Evolutionary conservation across 2,113 vertebrate species (phyloP).

Genomic region (Motacilla alba): DNA sequence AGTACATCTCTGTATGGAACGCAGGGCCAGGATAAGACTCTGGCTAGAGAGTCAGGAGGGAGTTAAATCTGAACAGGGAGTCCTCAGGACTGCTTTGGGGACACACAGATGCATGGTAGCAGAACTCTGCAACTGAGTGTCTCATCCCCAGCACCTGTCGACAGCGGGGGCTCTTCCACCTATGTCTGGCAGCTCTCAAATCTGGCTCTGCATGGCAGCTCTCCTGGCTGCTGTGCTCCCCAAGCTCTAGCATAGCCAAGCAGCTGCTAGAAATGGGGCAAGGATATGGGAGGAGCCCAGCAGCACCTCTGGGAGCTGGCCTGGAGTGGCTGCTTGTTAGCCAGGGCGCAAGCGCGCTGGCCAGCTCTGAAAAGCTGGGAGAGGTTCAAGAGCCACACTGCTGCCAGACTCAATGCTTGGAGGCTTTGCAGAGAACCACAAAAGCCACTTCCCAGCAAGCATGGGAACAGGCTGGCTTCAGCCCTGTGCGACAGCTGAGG

Average conservation of each 20-base stretch:
- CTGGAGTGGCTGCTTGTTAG: not conserved
- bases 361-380: not conserved
- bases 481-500: rapidly evolving
- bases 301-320: not conserved
- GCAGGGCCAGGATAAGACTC: not conserved
- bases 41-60: not conserved
- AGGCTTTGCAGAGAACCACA: not conserved
- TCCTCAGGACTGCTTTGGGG: not conserved
- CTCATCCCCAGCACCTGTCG: not conserved
- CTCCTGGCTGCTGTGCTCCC: not conserved
- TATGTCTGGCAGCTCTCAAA: not conserved
- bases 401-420: not conserved
- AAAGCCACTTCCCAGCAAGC: not conserved
- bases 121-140: rapidly evolving
- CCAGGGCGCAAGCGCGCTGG: rapidly evolving
- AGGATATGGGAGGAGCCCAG: not conserved
- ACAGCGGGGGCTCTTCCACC: not conserved
- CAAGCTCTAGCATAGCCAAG: rapidly evolving
- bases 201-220: not conserved
- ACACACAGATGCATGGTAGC: rapidly evolving
- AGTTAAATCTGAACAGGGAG: not conserved
- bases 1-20: not conserved
- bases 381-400: not conserved
- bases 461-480: not conserved
- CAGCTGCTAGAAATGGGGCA: not conserved